Base-by-base conservation (phyloP, 2,113 vertebrate genomes). In the Amazona guildingii region DNA sequence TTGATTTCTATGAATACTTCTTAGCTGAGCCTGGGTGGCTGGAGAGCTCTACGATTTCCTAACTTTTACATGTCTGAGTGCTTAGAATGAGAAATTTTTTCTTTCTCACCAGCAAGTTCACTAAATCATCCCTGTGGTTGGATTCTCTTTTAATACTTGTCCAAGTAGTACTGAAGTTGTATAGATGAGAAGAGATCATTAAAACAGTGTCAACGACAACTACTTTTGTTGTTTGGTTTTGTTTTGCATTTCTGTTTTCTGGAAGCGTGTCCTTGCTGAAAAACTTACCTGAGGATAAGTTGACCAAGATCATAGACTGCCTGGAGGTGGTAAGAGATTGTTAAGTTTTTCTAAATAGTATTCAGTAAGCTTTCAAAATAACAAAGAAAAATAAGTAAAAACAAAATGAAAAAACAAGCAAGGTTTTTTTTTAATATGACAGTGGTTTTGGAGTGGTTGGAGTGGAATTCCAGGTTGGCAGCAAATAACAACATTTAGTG, bases 271-370 rank as follows among this genome's bases (percentile, higher is more conserved):
- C 99, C 66, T 97, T 99, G 91, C 95, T 99, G 80, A 98, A 98
- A 95, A 98, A 98, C 87, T 97, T 99, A 92, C 99, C 99, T 41
- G 99, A 99, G 94, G 99, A 99, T 95, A 99, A 99, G 87, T 97
- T 99, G 88, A 98, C 98, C 85, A 99, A 98, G 97, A 98, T 99
- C 79, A 98, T 99, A 52, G 99, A 99, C 97, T 99, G 99, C 95
- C 97, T 99, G 79, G 98, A 99, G 98, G 98, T 99, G 97, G 99
- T 99, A 98, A 99, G 99, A 97, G 19, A 83, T 41, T 76, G 61
- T 95, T 86, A 80, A 82, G 17, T 59, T 79, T 88, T 94, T 55
- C 51, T 78, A 37, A 82, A 7, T 13, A 44, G 8, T 41, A 29
- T 41, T 81, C 37, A 8, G 6, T 48, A 48, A 83, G 21, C 33